phyloP scores from a whole-genome alignment of 2,888 invertebrate species.

The Hipparchia semele region DNA sequence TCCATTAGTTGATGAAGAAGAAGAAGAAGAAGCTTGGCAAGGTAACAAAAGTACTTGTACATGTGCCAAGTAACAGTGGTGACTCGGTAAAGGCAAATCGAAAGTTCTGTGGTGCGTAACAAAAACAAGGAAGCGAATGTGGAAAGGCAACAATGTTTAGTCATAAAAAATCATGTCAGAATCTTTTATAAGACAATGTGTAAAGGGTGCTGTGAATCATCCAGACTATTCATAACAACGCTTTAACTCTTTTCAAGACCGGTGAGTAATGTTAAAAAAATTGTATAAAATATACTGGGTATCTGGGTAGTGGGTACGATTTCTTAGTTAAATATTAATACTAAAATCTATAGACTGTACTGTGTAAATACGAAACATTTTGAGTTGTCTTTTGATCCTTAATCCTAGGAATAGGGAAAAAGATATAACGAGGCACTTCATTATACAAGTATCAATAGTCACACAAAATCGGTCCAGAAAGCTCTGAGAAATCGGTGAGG shows the following conservation, averaged over 20 bases:
- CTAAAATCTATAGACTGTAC: not conserved
- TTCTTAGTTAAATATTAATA: not conserved
- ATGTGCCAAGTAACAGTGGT: not conserved
- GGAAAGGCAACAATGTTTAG: not conserved
- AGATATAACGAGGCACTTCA: too few relatives aligned
- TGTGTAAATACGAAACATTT: too few relatives aligned
- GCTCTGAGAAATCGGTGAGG: too few relatives aligned
- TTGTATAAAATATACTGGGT: not conserved
- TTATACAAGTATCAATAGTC: too few relatives aligned
- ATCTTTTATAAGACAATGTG: slow-evolving; percentile 1
- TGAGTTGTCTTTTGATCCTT: too few relatives aligned
- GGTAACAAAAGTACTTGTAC: not conserved
- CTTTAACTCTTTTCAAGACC: not conserved
- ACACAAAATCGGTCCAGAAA: too few relatives aligned
- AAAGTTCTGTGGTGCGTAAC: not conserved
- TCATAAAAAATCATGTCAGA: not conserved
- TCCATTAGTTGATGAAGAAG: too few relatives aligned
- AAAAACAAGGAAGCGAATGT: slow-evolving; percentile 5
- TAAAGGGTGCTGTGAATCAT: slow-evolving; percentile 8
- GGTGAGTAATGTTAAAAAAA: slow-evolving; percentile 13
- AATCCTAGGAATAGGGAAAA: too few relatives aligned
- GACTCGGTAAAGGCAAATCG: not conserved
- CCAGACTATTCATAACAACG: not conserved
- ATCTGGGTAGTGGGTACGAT: not conserved
- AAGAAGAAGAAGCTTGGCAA: too few relatives aligned